Conservation (phyloP, 2,888 invertebrate species). For the Chrysina gloriosa region DNA sequence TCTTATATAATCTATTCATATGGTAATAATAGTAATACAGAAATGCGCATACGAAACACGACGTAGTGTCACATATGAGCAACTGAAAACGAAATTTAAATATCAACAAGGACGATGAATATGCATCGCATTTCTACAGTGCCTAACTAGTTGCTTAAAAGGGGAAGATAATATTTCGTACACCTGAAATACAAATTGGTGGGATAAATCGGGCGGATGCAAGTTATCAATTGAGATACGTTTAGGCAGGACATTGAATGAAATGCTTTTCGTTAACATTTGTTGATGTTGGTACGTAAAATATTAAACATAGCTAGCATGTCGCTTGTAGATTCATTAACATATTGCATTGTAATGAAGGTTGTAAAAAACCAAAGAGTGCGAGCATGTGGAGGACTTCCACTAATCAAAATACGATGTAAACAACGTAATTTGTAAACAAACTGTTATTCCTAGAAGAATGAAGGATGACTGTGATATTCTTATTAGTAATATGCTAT, state of each 20-base stretch:
- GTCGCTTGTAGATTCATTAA: conserved; percentile 8
- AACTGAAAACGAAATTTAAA: conserved; percentile 38
- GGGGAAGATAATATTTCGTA: conserved; percentile 23
- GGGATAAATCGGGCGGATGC: not conserved
- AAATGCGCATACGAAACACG: conserved; percentile 48
- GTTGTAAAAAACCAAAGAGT: conserved; percentile 24
- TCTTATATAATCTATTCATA: conserved; percentile 52
- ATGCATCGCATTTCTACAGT: conserved; percentile 33
- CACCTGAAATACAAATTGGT: conserved; percentile 7
- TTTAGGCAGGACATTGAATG: not conserved
- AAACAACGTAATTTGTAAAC: conserved; percentile 13
- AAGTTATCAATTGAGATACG: conserved; percentile 4
- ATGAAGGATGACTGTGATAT: not conserved
- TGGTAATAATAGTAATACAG: conserved; percentile 49
- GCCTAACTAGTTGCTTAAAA: conserved; percentile 6
- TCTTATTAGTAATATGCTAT: not conserved
- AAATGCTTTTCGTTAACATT: not conserved
- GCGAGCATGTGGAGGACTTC: conserved; percentile 7
- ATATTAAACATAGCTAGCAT: not conserved
- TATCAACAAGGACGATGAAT: conserved; percentile 40
- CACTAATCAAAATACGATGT: conserved; percentile 15
- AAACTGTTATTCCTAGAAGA: conserved; percentile 3
- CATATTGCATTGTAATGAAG: conserved; percentile 34
- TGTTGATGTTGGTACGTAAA: not conserved
- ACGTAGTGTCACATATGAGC: conserved; percentile 38